Evolutionary conservation across 2,113 vertebrate genomes (phyloP).

Genomic region (Boleophthalmus pectinirostris): DNA sequence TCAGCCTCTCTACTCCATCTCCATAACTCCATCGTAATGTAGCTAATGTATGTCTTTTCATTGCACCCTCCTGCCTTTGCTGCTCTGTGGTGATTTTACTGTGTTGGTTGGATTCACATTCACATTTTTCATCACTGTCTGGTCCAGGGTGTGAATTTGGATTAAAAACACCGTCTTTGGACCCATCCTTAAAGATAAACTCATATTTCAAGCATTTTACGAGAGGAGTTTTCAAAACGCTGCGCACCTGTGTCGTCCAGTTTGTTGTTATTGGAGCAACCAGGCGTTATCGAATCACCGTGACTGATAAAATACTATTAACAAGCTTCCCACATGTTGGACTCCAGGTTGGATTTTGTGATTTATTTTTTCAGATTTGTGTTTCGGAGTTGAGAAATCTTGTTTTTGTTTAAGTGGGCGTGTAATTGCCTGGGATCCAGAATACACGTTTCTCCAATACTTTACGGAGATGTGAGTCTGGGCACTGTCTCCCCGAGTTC

Average conservation of each 20-base stretch:
- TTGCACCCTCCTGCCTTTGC: neutral
- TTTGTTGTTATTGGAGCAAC: neutral
- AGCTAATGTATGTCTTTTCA: neutral
- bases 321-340: neutral
- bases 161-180: neutral
- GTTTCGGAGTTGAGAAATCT: neutral
- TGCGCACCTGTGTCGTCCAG: neutral
- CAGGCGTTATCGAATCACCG: neutral
- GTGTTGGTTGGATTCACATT: neutral
- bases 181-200: neutral
- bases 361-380: neutral
- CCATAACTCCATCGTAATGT: neutral
- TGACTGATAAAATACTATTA: neutral
- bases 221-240: neutral
- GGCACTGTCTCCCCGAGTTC: too few relatives aligned
- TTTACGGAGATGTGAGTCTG: too few relatives aligned
- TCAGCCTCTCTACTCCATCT: too few relatives aligned
- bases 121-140: neutral
- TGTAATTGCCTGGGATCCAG: too few relatives aligned
- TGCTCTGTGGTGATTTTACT: neutral
- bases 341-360: neutral
- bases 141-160: neutral
- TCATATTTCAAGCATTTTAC: neutral
- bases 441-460: too few relatives aligned
- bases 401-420: neutral